Evolutionary conservation across 2,113 vertebrate genomes (phyloP), one percentile per base, ranked within the genome.

Genomic region (Micromys minutus): DNA sequence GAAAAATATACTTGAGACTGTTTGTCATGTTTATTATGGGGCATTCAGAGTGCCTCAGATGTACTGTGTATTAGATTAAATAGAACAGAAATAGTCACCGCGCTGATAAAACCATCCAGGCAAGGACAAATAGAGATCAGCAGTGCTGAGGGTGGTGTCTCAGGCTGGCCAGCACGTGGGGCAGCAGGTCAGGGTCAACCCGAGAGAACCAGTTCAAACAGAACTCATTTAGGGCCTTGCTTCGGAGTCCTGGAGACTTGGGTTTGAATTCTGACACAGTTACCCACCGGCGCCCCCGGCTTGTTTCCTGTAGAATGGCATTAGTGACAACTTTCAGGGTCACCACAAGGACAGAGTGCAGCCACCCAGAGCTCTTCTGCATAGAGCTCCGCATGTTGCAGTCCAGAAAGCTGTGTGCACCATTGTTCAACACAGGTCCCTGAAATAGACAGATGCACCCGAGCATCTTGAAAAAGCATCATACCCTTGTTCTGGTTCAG

Each of bases 11-110:
- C 87, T 52, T 63, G 55, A 65, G 83, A 89, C 74, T 61, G 79
- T 91, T 93, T 96, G 95, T 96, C 69, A 36, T 72, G 63, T 96
- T 95, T 97, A 93, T 94, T 95, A 57, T 63, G 50, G 95, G 24
- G 11, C 57, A 75, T 80, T 92, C 81, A 61, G 83, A 95, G 76
- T 59, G 29, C n/a, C 69, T 89, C 87, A 24, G 45, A 81, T 11
- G 0, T 36, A 72, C 55, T 52, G 45, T n/a, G 26, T 95, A 29
- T 94, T 93, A 22, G 74, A 92, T 77, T 86, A 81, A 74, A 72
- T 80, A 81, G 92, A 96, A 42, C 79, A 75, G 72, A 87, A 50
- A 36, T 22, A 45, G 72, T 29, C 45, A 26, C 92, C 76, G 39
- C 39, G 83, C 61, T 45, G 45, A 5, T 71, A 65, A 94, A 94